These are phyloP conservation scores for Lates calcarifer DNA, from an alignment of 2,113 vertebrate species.

Conservation along the genomic window DNA sequence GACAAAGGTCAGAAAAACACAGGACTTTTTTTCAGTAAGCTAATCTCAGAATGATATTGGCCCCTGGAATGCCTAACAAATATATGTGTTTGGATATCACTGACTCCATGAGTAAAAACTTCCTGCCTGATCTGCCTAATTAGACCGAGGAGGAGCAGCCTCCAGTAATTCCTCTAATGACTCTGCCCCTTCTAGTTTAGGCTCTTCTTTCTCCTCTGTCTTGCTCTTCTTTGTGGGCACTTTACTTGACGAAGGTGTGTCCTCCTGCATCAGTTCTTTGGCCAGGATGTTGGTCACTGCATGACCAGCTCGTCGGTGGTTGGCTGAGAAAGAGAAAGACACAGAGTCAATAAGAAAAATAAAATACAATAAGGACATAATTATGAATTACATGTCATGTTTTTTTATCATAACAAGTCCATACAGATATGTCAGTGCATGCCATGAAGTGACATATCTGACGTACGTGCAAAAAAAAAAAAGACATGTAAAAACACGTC, in stretches of 20 bases:
- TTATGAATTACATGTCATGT: neutral
- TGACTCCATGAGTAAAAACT: neutral
- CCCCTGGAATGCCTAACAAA: conserved; percentile 40
- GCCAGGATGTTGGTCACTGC: conserved; percentile 90
- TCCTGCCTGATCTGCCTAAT: conserved; percentile 57
- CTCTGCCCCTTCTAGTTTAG: conserved; percentile 60
- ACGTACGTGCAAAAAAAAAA: conserved; percentile 11
- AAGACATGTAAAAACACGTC: neutral
- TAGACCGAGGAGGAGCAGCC: conserved; percentile 60
- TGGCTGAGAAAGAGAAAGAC: conserved; percentile 81
- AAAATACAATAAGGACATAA: neutral
- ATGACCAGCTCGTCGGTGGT: conserved; percentile 89
- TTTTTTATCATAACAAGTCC: neutral
- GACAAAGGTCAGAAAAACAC: conserved; percentile 3
- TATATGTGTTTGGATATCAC: conserved; percentile 22
- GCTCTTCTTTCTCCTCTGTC: conserved; percentile 60
- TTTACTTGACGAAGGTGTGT: conserved; percentile 61
- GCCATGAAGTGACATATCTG: conserved; percentile 32
- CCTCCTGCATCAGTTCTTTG: conserved; percentile 90
- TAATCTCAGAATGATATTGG: conserved; percentile 35
- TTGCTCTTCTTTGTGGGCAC: conserved; percentile 45
- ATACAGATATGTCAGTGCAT: conserved; percentile 40
- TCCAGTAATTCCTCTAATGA: conserved; percentile 84
- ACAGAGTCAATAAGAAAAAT: neutral
- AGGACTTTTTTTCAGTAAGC: neutral